These are phyloP conservation scores for Drosophila parthenogenetica DNA, from an alignment of 2,888 invertebrate species.

Conservation along the genomic window DNA sequence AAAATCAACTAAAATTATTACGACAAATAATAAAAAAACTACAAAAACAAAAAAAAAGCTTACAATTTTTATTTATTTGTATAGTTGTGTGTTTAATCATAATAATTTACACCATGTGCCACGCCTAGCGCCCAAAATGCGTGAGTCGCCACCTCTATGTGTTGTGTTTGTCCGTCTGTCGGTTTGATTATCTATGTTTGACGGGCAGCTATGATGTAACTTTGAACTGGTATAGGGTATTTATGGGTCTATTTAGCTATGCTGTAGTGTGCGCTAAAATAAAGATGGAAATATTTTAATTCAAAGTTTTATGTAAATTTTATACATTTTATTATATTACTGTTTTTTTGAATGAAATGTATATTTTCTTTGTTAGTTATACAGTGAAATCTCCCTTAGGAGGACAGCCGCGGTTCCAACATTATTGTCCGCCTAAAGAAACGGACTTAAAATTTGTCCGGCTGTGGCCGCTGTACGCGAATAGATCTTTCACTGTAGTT, in stretches of 20 bases:
- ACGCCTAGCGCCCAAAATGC: constrained; percentile 11
- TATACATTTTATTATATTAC: too few relatives aligned
- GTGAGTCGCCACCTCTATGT: constrained; percentile 34
- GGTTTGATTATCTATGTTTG: constrained; percentile 24
- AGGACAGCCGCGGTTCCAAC: too few relatives aligned
- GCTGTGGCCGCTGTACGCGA: too few relatives aligned
- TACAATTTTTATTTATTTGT: neutral
- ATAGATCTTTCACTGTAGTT: too few relatives aligned
- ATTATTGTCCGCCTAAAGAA: too few relatives aligned
- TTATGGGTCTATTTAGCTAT: neutral
- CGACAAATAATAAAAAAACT: constrained; percentile 32
- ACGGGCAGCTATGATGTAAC: constrained; percentile 26
- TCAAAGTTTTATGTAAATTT: neutral
- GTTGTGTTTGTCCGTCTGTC: constrained; percentile 12
- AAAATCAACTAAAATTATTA: constrained; percentile 29
- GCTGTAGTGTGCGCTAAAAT: neutral
- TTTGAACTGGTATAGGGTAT: constrained; percentile 6
- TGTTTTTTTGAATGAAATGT: too few relatives aligned
- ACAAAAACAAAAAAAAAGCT: constrained; percentile 6
- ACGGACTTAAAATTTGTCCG: too few relatives aligned
- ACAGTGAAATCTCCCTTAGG: too few relatives aligned
- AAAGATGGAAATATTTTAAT: too few relatives aligned
- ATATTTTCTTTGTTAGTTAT: too few relatives aligned
- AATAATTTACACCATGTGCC: constrained; percentile 33
- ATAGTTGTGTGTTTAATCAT: neutral